These are phyloP conservation scores for Sula dactylatra DNA, from an alignment of 2,113 vertebrate genomes.

Conservation along the genomic window DNA sequence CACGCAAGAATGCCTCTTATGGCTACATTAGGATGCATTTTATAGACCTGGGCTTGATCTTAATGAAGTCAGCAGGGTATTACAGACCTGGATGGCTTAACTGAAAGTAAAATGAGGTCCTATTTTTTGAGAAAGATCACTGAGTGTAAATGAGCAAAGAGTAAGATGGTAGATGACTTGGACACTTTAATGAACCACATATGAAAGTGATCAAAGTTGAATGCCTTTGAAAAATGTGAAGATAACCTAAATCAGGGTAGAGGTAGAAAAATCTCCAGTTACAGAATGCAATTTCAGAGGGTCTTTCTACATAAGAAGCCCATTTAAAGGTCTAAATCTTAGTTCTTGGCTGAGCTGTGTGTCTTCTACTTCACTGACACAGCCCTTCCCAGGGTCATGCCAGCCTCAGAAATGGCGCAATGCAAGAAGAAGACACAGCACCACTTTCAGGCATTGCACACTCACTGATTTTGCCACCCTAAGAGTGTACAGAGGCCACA, in stretches of 20 bases:
- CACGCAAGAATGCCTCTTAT: background rate
- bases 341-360: background rate
- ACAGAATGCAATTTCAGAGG: background rate
- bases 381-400: background rate
- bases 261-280: conserved; percentile 33
- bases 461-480: background rate
- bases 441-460: background rate
- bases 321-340: background rate
- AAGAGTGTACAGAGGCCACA: background rate
- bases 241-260: conserved; percentile 11
- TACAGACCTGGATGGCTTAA: background rate
- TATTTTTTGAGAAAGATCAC: background rate
- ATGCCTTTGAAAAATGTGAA: conserved; percentile 15
- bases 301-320: background rate
- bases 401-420: background rate
- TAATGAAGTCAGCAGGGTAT: background rate
- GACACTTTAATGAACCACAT: background rate
- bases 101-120: background rate
- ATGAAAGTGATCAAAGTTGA: background rate
- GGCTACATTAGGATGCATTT: background rate
- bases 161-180: background rate
- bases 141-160: background rate
- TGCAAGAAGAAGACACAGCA: background rate
- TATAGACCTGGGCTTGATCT: background rate
- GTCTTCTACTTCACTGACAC: background rate